Conservation (phyloP, 2,888 invertebrate species). For the Tenthredo notha region DNA sequence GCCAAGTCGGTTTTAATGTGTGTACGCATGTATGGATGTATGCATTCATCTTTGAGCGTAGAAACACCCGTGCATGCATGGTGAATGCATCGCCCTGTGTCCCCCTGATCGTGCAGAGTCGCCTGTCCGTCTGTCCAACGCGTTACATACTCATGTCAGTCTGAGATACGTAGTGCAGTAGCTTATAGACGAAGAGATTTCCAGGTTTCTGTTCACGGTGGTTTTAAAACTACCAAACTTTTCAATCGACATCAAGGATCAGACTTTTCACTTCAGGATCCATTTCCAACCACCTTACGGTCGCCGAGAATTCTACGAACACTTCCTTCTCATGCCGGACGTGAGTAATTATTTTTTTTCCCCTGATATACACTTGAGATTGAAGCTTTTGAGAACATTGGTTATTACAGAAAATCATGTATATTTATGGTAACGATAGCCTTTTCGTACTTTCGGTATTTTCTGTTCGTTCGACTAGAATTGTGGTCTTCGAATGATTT, state of each 20-base stretch:
- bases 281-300: background rate
- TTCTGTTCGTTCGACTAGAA: background rate
- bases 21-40: background rate
- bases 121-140: conserved; percentile 57
- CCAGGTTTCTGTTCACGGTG: background rate
- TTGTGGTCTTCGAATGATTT: background rate
- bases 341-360: conserved; percentile 10
- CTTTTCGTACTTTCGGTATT: no score
- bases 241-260: background rate
- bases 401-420: no score
- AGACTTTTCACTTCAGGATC: background rate
- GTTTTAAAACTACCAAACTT: background rate
- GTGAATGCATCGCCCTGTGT: conserved; percentile 60
- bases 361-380: no score
- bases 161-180: background rate
- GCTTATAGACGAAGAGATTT: background rate
- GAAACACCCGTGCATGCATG: conserved; percentile 41
- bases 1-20: conserved; percentile 53
- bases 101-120: conserved; percentile 54
- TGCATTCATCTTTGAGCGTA: conserved; percentile 52
- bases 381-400: background rate
- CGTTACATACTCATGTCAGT: background rate
- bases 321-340: background rate
- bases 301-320: background rate
- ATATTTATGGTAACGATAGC: no score